Conservation (phyloP, 92 coral and sea anemone species). For the Actinostola sp. region DNA sequence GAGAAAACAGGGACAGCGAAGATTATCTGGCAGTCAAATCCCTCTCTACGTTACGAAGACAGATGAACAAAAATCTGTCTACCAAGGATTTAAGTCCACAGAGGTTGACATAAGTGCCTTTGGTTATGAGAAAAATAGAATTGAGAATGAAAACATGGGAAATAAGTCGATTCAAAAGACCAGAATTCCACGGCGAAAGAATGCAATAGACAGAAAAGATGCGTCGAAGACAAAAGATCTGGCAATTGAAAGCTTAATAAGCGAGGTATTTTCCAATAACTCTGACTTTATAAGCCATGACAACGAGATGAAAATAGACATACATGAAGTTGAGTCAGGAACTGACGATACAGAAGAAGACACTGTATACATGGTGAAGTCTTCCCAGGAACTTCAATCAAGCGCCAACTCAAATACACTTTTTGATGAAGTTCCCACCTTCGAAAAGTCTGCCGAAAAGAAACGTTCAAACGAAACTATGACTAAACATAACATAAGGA, state of each 20-base stretch:
- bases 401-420: neutral
- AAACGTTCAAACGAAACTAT: neutral
- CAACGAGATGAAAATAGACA: neutral
- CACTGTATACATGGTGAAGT: neutral
- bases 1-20: neutral
- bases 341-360: neutral
- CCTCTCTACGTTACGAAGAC: neutral
- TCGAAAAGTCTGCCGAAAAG: neutral
- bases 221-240: neutral
- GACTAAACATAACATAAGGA: neutral
- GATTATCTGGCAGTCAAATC: constrained; percentile 6
- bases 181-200: constrained; percentile 19
- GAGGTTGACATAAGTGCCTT: neutral
- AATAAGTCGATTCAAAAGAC: neutral
- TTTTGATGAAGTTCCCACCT: neutral
- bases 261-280: constrained; percentile 5
- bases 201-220: neutral
- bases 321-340: constrained; percentile 1
- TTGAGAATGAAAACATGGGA: neutral
- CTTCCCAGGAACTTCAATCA: neutral
- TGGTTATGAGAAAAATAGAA: neutral
- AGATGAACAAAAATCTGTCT: neutral
- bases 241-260: constrained; percentile 1
- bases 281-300: neutral
- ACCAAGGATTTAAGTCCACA: too few species aligned